Evolutionary conservation across 2,797 vertebrate genomes (phyloP).

Genomic region (Phrynocephalus guinanensis): DNA sequence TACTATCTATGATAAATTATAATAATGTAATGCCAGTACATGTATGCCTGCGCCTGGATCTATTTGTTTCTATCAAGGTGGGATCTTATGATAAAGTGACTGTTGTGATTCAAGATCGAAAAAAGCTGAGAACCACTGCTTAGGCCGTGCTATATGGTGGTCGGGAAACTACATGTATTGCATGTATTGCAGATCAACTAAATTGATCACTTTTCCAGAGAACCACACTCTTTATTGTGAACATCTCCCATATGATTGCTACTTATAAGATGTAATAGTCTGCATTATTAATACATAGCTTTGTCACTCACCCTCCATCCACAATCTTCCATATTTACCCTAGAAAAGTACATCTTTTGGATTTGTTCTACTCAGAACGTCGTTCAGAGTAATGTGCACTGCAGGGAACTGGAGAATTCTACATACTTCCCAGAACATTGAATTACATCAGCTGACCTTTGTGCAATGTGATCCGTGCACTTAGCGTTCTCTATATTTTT

Average conservation of each 20-base stretch:
- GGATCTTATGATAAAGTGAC: too few relatives aligned
- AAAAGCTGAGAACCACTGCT: too few relatives aligned
- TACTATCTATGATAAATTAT: too few relatives aligned
- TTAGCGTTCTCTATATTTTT: conserved; percentile 56
- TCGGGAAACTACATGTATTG: not conserved
- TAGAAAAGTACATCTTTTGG: conserved; percentile 31
- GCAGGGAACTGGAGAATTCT: not conserved
- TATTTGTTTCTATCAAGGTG: too few relatives aligned
- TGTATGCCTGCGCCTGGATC: too few relatives aligned
- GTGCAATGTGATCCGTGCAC: conserved; percentile 43
- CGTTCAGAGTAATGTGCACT: not conserved
- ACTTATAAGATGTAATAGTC: not conserved
- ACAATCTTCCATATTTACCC: conserved; percentile 42
- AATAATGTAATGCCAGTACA: too few relatives aligned
- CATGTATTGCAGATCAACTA: not conserved
- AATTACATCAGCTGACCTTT: conserved; percentile 49
- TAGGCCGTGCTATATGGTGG: too few relatives aligned
- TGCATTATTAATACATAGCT: not conserved
- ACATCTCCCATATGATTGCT: not conserved
- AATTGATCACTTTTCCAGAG: not conserved
- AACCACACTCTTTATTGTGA: not conserved
- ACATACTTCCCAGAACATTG: conserved; percentile 45
- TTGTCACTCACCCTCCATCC: not conserved
- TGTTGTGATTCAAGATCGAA: too few relatives aligned
- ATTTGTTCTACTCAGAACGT: conserved; percentile 31